Base-by-base conservation (phyloP, 92 coral and sea anemone genomes). In the Nematostella vectensis region DNA sequence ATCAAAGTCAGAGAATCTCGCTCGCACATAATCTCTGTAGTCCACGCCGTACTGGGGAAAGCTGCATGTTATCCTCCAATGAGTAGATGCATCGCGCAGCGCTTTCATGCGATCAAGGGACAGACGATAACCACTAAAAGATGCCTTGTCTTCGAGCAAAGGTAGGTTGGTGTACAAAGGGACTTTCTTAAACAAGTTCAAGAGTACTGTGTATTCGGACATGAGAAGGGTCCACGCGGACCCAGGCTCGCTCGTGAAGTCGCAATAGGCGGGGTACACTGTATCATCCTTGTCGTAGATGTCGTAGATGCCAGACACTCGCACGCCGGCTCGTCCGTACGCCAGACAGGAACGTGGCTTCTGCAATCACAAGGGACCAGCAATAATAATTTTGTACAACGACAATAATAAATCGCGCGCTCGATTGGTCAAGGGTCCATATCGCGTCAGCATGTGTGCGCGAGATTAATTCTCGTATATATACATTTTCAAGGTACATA, bases 11-110 rank as follows among this genome's bases (percentile, higher is more conserved):
- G 43, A 38, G 57, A 71, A 71, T 43, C 47, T 62, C 20, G 57
- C 71, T 21, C 78, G 24, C 33, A 61, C 50, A 49, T 74, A 74
- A 33, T 65, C 74, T 23, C 49, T 54, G 43, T 31, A 58, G 15
- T 74, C 68, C 15, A 74, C 59, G 45, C 48, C 27, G 31, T 26
- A 50, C 3, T 22, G 40, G 20, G 29, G 45, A 27, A 74, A 74
- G 19, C 61, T 66, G 6, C 80, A 74, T 8, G 80, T 74, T 13
- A 63, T 63, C 24, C 80, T 59, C 74, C 80, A 74, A 54, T 66
- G 74, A 27, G 80, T 65, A 18, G 80, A 74, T 3, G 28, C 56
- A 23, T 27, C 8, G 29, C 68, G 19, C 38, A 74, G 15, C 27
- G 74, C 52, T 69, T 57, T 24, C 80, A 74, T 74, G 11, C 68